Conservation (phyloP, 1,140 invertebrate species). For the Mylabris phalerata region DNA sequence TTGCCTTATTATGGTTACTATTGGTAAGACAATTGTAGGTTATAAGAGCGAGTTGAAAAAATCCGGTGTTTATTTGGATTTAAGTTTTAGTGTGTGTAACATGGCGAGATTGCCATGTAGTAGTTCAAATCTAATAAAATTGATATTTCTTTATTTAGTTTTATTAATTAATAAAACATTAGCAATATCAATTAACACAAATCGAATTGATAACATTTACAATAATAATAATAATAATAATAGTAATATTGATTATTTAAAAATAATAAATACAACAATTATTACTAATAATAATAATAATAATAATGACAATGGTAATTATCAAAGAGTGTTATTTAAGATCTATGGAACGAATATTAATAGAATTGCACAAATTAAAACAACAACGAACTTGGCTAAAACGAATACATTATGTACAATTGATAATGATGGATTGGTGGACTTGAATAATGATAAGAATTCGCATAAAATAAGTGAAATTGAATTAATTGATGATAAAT, state of each 20-base stretch:
- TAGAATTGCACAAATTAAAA: conserved; percentile 30
- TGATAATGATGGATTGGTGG: background rate
- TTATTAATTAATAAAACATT: conserved; percentile 2
- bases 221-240: background rate
- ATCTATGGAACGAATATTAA: conserved; percentile 34
- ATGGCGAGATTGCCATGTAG: conserved; percentile 33
- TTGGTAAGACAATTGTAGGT: too few species aligned
- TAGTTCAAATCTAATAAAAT: conserved; percentile 1
- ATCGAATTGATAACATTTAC: background rate
- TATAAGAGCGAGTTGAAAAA: background rate
- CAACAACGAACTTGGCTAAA: conserved; percentile 24
- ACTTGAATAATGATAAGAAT: conserved; percentile 16
- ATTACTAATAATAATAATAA: background rate
- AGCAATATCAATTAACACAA: too few species aligned
- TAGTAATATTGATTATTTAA: background rate
- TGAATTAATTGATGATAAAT: conserved; percentile 15
- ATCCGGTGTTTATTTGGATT: conserved; percentile 23
- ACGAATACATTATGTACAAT: conserved; percentile 24
- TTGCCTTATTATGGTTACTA: too few species aligned
- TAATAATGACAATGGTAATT: conserved; percentile 23
- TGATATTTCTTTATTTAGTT: background rate
- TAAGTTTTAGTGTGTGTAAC: conserved; percentile 31
- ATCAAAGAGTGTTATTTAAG: conserved; percentile 30
- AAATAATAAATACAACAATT: background rate
- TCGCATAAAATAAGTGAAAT: conserved; percentile 30